Evolutionary conservation across 2,888 invertebrate genomes (phyloP).

Genomic region (Eupeodes luniger): DNA sequence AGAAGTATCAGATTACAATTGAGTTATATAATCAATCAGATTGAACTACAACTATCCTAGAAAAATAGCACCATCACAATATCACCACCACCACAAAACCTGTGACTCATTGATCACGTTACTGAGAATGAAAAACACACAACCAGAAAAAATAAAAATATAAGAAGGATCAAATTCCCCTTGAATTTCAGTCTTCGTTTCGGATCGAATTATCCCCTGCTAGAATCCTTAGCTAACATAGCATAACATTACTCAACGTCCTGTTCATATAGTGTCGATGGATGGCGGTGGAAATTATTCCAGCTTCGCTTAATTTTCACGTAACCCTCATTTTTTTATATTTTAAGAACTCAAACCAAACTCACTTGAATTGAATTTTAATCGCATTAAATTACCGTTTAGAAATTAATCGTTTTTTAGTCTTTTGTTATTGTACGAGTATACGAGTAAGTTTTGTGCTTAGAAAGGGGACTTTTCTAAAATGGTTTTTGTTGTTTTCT

Average conservation of each 20-base stretch:
- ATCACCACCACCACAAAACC: slow-evolving; percentile 19
- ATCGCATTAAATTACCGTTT: slow-evolving; percentile 71
- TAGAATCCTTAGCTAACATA: slow-evolving; percentile 29
- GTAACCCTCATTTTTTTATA: slow-evolving; percentile 54
- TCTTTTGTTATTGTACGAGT: neutral
- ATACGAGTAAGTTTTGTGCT: neutral
- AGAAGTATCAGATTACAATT: slow-evolving; percentile 12
- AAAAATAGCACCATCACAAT: neutral
- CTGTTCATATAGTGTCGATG: neutral
- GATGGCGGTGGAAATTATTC: slow-evolving; percentile 26
- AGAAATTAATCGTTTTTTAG: slow-evolving; percentile 64
- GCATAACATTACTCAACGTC: slow-evolving; percentile 6
- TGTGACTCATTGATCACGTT: slow-evolving; percentile 4
- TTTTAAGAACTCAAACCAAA: slow-evolving; percentile 40
- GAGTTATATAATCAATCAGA: slow-evolving; percentile 1
- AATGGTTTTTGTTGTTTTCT: slow-evolving; percentile 55
- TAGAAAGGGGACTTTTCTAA: slow-evolving; percentile 22
- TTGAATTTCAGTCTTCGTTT: slow-evolving; percentile 9
- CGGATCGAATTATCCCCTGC: slow-evolving; percentile 49
- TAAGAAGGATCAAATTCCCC: slow-evolving; percentile 39
- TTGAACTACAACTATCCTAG: neutral
- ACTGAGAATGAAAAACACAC: neutral
- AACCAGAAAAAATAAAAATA: neutral
- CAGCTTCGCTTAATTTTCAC: slow-evolving; percentile 14
- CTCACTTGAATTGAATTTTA: slow-evolving; percentile 49